Conservation (phyloP, 2,797 vertebrate species). For the Emydoidea blandingii region DNA sequence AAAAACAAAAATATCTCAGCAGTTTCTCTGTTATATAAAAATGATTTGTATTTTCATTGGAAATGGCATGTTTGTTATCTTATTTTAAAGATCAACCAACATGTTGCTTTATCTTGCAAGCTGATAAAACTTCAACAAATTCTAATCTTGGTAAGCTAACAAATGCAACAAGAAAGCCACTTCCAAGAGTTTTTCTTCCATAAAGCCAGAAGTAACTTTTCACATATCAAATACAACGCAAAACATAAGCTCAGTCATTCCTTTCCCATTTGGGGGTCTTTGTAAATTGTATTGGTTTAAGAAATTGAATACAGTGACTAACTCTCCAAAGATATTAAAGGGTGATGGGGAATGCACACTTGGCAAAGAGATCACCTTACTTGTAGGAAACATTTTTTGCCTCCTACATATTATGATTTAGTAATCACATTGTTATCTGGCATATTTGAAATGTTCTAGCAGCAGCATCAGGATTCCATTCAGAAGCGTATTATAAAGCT, state of each 20-base stretch:
- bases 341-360: background rate
- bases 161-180: conserved; percentile 67
- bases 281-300: conserved; percentile 52
- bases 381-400: background rate
- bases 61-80: conserved; percentile 12
- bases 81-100: conserved; percentile 68
- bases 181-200: conserved; percentile 60
- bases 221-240: conserved; percentile 61
- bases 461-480: background rate
- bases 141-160: conserved; percentile 66
- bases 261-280: conserved; percentile 61
- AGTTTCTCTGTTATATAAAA: conserved; percentile 43
- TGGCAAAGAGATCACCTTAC: conserved; percentile 10
- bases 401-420: background rate
- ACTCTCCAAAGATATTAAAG: background rate
- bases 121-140: conserved; percentile 39
- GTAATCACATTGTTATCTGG: conserved; percentile 2
- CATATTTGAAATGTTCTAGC: conserved; percentile 3
- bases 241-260: conserved; percentile 13
- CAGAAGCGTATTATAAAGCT: background rate
- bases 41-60: conserved; percentile 49
- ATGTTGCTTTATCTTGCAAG: conserved; percentile 46
- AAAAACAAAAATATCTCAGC: conserved; percentile 1
- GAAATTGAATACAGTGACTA: conserved; percentile 25
- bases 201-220: conserved; percentile 63